These are phyloP conservation scores for Coenonympha arcania DNA, from an alignment of 2,888 invertebrate genomes.

Conservation along the genomic window DNA sequence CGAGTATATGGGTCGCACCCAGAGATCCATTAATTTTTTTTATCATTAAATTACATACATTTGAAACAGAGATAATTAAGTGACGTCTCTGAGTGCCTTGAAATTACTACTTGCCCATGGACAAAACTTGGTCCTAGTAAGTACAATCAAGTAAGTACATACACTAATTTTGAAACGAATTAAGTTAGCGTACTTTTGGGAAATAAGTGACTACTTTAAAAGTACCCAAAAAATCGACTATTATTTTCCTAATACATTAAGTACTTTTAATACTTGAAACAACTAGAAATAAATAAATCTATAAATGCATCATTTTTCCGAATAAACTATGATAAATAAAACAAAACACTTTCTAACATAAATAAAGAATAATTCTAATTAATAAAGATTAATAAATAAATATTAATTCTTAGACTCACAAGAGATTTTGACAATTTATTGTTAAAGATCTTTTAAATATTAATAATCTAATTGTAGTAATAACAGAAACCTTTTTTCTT, in stretches of 20 bases:
- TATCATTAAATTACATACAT: background rate
- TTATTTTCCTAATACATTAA: background rate
- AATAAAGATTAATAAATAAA: too few relatives aligned
- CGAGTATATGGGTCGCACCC: background rate
- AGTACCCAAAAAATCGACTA: background rate
- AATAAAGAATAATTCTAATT: constrained; percentile 3
- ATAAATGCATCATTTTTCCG: constrained; percentile 10
- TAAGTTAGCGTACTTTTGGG: too few relatives aligned
- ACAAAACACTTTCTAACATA: constrained; percentile 7
- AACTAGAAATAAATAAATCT: background rate
- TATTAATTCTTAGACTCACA: background rate
- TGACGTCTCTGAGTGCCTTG: too few relatives aligned
- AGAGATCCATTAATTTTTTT: too few relatives aligned
- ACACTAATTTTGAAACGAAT: too few relatives aligned
- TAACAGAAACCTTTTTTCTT: too few relatives aligned
- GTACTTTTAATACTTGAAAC: background rate
- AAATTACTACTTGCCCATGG: too few relatives aligned
- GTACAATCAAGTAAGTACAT: too few relatives aligned
- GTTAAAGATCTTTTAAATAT: too few relatives aligned
- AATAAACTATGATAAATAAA: constrained; percentile 8
- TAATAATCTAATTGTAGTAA: too few relatives aligned
- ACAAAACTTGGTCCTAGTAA: too few relatives aligned
- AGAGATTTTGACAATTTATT: too few relatives aligned
- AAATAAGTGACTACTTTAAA: background rate
- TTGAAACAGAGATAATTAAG: background rate